Base-by-base conservation (phyloP, 1,140 invertebrate genomes). In the Pararge aegeria region DNA sequence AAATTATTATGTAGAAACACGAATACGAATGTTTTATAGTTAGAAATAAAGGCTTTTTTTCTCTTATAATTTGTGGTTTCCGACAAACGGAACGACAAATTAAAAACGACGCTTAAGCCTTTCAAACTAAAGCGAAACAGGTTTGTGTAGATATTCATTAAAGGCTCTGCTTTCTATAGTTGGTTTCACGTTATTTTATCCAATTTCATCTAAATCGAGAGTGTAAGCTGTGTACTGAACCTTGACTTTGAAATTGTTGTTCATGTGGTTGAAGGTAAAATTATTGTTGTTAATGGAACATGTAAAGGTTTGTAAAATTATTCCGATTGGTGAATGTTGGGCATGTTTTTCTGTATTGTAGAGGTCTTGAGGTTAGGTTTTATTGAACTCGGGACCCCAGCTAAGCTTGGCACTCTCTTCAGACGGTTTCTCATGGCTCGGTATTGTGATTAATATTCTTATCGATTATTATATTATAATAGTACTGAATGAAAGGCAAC, bases 171-270 rank as follows among this genome's bases (percentile, higher is more conserved):
- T 59, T 63, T 63, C 61, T 57, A 63, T 24, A 30, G 56, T 20
- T 9, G 48, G 34, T 61, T 61, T 53, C 49, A 53, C 29, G 50
- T 63, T 63, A 57, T 63, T 63, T 63, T 63, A 57, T 63, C 40
- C 54, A 57, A 48, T 56, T 57, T 53, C 49, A 63, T 63, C 40
- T 50, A 19, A 15, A 57, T 49, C 21, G 55, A 54, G 44, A 49
- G 46, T 34, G 44, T 12, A 49, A 37, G 44, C 18, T 51, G 46
- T 30, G 19, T 16, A 42, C 29, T 56, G 20, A 50, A 37, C 40
- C 15, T 37, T 56, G 54, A 55, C 54, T 48, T 44, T 29, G 53
- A 20, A 0, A 16, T 20, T 18, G 18, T 2, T 12, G 19, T n/a
- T n/a, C 10, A 20, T 46, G 42, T 24, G 7, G 24, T 2, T n/a